phyloP scores from a whole-genome alignment of 2,797 vertebrate species.

The Chaetodon trifasciatus region DNA sequence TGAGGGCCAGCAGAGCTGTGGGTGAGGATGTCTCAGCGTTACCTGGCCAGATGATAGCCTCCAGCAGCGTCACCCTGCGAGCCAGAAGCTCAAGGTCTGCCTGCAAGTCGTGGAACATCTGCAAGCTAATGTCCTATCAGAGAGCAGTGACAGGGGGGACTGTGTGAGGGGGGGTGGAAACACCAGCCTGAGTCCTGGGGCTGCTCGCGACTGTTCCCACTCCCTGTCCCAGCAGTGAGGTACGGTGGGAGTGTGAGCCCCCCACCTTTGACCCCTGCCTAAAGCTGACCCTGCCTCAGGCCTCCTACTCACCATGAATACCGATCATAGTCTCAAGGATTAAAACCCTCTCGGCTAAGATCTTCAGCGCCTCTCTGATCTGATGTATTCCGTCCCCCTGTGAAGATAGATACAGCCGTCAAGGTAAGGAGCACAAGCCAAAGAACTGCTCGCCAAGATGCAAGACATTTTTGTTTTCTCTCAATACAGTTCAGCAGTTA shows the following conservation, averaged over 20 bases:
- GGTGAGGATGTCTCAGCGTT: constrained; percentile 83
- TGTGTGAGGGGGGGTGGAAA: constrained; percentile 76
- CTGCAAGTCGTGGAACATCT: constrained; percentile 97
- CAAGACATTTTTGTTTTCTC: constrained; percentile 69
- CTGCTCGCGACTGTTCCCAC: constrained; percentile 79
- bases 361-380: constrained; percentile 99
- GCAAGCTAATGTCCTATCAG: constrained; percentile 98
- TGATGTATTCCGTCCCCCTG: constrained; percentile 99
- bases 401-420: constrained; percentile 93
- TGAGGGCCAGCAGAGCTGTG: constrained; percentile 63
- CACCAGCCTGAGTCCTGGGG: constrained; percentile 76
- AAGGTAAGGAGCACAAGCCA: constrained; percentile 88
- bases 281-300: constrained; percentile 86
- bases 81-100: constrained; percentile 98
- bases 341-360: constrained; percentile 99
- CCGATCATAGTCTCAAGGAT: constrained; percentile 99
- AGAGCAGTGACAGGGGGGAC: constrained; percentile 91
- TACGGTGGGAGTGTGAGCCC: constrained; percentile 56
- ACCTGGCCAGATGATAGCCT: constrained; percentile 99
- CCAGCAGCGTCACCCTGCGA: constrained; percentile 99
- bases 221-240: constrained; percentile 65
- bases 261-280: constrained; percentile 79
- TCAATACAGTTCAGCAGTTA: constrained; percentile 80
- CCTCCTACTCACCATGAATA: constrained; percentile 99
- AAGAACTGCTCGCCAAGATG: constrained; percentile 84